phyloP scores from a whole-genome alignment of 2,113 vertebrate genomes.

The Pteronura brasiliensis region DNA sequence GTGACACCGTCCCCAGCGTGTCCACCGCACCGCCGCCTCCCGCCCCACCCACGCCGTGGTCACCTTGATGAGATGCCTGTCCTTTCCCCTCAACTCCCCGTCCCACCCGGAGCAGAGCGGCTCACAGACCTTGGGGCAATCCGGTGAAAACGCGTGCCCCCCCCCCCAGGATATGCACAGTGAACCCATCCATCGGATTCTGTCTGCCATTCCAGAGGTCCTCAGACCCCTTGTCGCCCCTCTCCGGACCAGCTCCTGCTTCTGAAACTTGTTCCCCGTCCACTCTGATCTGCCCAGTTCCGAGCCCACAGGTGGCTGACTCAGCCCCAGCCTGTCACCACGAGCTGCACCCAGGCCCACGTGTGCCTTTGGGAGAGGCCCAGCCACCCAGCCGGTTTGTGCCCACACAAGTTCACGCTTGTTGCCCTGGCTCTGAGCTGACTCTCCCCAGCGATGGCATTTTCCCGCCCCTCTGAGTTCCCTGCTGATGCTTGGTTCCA shows the following conservation, averaged over 20 bases:
- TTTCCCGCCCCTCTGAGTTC: not conserved
- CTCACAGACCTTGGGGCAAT: not conserved
- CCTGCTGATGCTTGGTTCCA: too few species aligned
- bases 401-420: not conserved
- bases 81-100: not conserved
- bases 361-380: not conserved
- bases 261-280: not conserved
- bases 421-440: not conserved
- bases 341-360: not conserved
- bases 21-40: not conserved
- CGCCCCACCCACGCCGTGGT: accelerated
- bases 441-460: not conserved
- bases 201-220: not conserved
- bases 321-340: not conserved
- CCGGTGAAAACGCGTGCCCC: accelerated
- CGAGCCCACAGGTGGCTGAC: not conserved
- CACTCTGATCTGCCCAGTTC: not conserved
- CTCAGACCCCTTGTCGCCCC: not conserved
- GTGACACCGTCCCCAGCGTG: not conserved
- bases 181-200: accelerated
- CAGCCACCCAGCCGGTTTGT: not conserved
- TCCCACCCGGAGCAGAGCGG: not conserved
- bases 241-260: not conserved
- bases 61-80: not conserved
- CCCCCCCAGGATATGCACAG: not conserved